Evolutionary conservation across 2,888 invertebrate genomes (phyloP), one percentile per base, ranked within the genome.

Genomic region (Spicauda simplicius): DNA sequence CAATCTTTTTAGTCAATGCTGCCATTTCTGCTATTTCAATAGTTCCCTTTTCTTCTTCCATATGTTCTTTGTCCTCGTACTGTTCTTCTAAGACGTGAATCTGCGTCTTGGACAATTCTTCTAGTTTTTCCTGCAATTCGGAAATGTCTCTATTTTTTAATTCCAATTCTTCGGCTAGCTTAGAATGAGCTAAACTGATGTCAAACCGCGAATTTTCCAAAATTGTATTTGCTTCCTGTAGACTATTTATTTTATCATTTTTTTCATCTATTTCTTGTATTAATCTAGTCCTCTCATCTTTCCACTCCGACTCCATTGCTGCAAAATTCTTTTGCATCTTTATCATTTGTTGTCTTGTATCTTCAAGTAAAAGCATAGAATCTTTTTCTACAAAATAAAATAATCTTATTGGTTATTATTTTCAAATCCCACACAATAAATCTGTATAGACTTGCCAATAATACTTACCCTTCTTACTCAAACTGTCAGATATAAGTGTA

Each of bases 281-380:
- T 64, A 96, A 84, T 76, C 85, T 93, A 50, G 91, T 87, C 77
- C 95, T 96, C 83, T 97, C 96, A 62, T 94, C 94, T 79, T 95
- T 96, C 94, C 96, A 95, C 71, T 96, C 95, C 57, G 91, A 89
- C 88, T 97, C 97, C 85, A 95, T 92, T 14, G 94, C 91, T 33
- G 96, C 91, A 83, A 97, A 97, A 83, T 96, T 96, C 76, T 96
- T 95, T 85, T 97, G 97, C 96, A 97, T 96, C 78, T 95, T 94
- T 78, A 95, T 94, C 96, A 97, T 96, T 89, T 97, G 96, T 75
- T 96, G 95, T 79, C 96, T 95, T 18, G 97, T 97, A 70, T 97
- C 96, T 84, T 97, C 97, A 60, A 97, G 91, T 72, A 96, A 94
- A 77, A 95, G 95, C 70, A 97, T 86, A 11, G 96, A 95, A 75